phyloP scores from a whole-genome alignment of 2,888 invertebrate genomes.

The Drosophila greeni region DNA sequence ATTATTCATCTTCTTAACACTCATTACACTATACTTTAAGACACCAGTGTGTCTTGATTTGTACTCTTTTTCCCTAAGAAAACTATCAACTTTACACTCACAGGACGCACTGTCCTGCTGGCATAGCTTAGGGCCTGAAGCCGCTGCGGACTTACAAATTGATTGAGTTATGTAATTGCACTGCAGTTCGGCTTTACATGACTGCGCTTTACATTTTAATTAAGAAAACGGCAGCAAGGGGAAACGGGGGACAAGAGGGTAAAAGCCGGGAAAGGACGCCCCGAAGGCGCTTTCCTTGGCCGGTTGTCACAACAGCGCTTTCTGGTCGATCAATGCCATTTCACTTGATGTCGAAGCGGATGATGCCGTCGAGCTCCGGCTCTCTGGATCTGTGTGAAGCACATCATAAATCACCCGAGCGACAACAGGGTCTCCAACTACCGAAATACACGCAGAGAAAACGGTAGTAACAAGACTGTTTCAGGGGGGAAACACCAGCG shows the following conservation, averaged over 20 bases:
- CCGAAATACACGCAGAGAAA: conserved; percentile 19
- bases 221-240: conserved; percentile 44
- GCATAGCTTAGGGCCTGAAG: conserved; percentile 8
- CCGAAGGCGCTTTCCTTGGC: conserved; percentile 21
- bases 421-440: conserved; percentile 38
- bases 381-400: conserved; percentile 52
- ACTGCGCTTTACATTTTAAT: conserved; percentile 69
- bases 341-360: conserved; percentile 61
- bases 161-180: conserved; percentile 77
- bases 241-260: background rate
- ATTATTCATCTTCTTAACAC: too few species aligned
- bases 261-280: conserved; percentile 2
- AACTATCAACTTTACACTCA: background rate
- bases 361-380: conserved; percentile 14
- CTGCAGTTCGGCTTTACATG: conserved; percentile 55
- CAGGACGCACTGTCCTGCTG: conserved; percentile 13
- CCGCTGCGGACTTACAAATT: conserved; percentile 67
- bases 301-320: conserved; percentile 62
- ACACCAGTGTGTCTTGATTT: too few species aligned
- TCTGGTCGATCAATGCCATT: conserved; percentile 70
- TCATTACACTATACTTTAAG: too few species aligned
- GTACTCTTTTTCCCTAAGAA: background rate
- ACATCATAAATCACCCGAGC: conserved; percentile 68
- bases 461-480: background rate
- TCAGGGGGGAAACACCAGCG: background rate